Evolutionary conservation across 2,797 vertebrate species (phyloP), one percentile per base, ranked within the genome.

Genomic region (Enteromius mattozi): DNA sequence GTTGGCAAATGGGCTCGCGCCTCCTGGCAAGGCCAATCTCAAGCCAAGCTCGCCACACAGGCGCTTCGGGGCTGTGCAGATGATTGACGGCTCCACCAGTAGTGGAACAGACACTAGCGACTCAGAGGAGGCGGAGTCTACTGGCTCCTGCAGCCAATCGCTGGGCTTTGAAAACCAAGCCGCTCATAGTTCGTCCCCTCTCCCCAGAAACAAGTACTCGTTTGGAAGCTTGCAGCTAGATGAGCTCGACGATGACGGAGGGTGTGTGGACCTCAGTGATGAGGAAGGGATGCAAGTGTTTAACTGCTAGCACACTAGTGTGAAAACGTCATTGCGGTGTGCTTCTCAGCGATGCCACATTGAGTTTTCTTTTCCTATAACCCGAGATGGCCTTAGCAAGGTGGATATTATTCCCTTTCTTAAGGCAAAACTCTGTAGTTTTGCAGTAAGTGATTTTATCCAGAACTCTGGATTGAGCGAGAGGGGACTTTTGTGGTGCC

Each of bases 71-170:
- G 93, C 94, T 0, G 88, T 97, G 65, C 96, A 96, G 9, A 92
- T 97, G 93, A 94, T 94, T 0, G 97, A 98, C 80, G 94, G 94
- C 87, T 95, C 95, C 80, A 95, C 94, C 14, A 97, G 96, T 88
- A 98, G 97, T 1, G 97, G 95, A 4, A 96, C 97, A 0, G 97
- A 98, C 87, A 97, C 97, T 47, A 97, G 97, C 0, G 97, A 99
- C 92, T 98, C 97, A 0, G 97, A 99, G 0, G 97, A 99, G 76
- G 82, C 85, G 59, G 94, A 95, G 86, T 93, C 93, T 0, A 94
- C 94, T 51, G 93, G 92, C 86, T 89, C 95, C 40, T 92, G 92
- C 84, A 91, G 92, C 87, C 94, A 94, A 4, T 90, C 95, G 0
- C 89, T 93, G 21, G 88, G 49, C 76, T 94, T 92, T 21, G 88